Percentiles rank a stretch among this genome's conserved stretches.
These are phyloP conservation scores for Poecilus cupreus DNA, from an alignment of 2,888 invertebrate species.

Conservation along the genomic window DNA sequence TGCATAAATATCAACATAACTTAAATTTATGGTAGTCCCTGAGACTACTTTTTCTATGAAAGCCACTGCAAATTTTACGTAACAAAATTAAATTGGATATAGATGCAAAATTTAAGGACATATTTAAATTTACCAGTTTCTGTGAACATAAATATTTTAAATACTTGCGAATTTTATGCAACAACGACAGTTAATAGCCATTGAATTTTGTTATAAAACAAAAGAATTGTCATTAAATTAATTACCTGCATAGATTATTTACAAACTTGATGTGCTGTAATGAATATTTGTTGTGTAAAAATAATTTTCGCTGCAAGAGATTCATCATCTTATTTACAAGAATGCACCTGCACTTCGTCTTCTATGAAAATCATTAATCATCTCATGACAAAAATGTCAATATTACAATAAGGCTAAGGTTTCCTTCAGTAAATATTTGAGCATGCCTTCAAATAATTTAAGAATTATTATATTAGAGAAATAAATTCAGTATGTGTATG, in stretches of 20 bases:
- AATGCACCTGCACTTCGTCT: conserved; percentile 36
- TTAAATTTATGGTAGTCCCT: no score
- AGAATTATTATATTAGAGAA: not conserved
- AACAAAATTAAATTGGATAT: no score
- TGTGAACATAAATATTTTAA: no score
- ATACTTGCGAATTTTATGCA: no score
- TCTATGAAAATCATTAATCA: conserved; percentile 35
- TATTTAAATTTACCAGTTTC: no score
- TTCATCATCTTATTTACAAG: conserved; percentile 38
- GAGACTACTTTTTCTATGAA: no score
- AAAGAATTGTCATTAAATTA: not conserved
- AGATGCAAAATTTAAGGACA: no score
- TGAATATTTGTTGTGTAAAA: conserved; percentile 28
- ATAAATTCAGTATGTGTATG: no score
- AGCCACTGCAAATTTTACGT: no score
- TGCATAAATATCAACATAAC: no score
- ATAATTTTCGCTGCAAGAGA: conserved; percentile 10
- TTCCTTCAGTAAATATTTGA: not conserved
- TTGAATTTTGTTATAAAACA: no score
- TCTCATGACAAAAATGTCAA: conserved; percentile 26
- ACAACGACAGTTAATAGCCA: no score
- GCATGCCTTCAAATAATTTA: not conserved
- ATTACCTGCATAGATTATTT: conserved; percentile 12
- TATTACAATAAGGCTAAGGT: not conserved
- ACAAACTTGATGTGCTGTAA: conserved; percentile 20